Evolutionary conservation across 2,888 invertebrate genomes (phyloP).

Genomic region (Phortica magna): DNA sequence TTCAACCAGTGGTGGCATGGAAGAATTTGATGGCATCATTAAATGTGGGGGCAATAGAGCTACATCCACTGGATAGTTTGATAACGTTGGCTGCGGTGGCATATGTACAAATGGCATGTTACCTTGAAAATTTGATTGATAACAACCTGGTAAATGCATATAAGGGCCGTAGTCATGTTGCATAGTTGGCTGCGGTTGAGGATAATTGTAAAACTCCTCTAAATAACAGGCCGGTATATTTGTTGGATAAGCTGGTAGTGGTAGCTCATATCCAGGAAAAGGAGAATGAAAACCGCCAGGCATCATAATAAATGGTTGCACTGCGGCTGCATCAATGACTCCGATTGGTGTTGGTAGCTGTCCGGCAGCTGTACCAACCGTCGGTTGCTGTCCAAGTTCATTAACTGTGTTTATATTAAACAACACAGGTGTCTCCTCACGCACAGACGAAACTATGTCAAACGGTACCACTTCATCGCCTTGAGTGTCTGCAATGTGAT

Average conservation of each 20-base stretch:
- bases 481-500: neutral
- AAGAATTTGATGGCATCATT: no score
- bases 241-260: slow-evolving; percentile 29
- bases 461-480: neutral
- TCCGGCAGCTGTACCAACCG: neutral
- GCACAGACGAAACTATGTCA: neutral
- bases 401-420: neutral
- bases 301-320: slow-evolving; percentile 39
- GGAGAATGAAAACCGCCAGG: slow-evolving; percentile 64
- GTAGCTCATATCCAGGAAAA: slow-evolving; percentile 44
- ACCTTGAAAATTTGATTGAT: slow-evolving; percentile 42
- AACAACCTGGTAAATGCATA: slow-evolving; percentile 9
- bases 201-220: neutral
- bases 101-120: slow-evolving; percentile 36
- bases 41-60: no score
- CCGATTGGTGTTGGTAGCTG: neutral
- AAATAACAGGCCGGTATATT: no score
- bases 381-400: neutral
- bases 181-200: neutral
- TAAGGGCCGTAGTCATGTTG: slow-evolving; percentile 24
- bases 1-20: neutral
- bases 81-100: neutral
- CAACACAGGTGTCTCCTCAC: neutral
- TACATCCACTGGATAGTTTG: slow-evolving; percentile 10
- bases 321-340: slow-evolving; percentile 23